Evolutionary conservation across 2,113 vertebrate species (phyloP).

Genomic region (Crotalus viridis): DNA sequence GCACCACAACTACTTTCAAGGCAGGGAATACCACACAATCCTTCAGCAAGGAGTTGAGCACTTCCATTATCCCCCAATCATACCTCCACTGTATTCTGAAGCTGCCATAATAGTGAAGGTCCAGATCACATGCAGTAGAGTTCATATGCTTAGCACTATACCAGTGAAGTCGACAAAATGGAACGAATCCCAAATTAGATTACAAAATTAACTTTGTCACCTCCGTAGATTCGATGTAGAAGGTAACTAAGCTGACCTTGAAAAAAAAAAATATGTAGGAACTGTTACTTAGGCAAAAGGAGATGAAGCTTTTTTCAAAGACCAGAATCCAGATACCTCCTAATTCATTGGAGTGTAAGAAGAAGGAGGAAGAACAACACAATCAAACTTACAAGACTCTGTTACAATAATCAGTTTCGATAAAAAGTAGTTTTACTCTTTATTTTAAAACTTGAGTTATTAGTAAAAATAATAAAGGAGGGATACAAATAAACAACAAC

Average conservation of each 20-base stretch:
- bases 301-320: not conserved
- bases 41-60: too few species aligned
- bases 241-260: not conserved
- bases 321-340: not conserved
- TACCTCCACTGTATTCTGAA: too few species aligned
- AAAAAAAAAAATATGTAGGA: not conserved
- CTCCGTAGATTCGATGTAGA: not conserved
- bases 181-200: not conserved
- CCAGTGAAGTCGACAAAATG: not conserved
- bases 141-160: not conserved
- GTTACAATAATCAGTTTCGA: not conserved
- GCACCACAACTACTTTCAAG: too few species aligned
- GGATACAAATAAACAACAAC: not conserved
- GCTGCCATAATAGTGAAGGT: too few species aligned
- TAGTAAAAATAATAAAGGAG: not conserved
- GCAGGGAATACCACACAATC: too few species aligned
- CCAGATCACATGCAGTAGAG: too few species aligned
- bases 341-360: not conserved
- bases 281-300: not conserved
- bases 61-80: too few species aligned
- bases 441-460: not conserved
- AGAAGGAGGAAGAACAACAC: not conserved
- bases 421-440: not conserved
- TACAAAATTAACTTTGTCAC: not conserved
- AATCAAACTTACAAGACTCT: not conserved